phyloP scores from a whole-genome alignment of 2,113 vertebrate genomes.

The Cercopithecus mona region DNA sequence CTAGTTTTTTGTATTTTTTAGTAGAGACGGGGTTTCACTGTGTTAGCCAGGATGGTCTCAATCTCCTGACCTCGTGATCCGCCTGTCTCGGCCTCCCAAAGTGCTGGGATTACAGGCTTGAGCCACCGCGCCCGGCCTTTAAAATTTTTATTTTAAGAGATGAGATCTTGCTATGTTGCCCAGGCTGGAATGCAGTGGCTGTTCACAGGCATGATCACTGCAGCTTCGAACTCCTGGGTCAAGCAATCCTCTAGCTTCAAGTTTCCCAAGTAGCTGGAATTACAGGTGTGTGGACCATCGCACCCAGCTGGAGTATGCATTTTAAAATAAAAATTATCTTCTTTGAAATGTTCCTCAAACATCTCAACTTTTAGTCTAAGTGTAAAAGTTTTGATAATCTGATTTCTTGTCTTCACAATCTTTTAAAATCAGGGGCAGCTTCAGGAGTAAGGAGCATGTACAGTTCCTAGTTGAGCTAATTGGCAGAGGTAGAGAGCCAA shows the following conservation, averaged over 20 bases:
- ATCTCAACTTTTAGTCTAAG: background rate
- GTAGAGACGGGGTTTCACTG: too few relatives aligned
- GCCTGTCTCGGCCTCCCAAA: too few relatives aligned
- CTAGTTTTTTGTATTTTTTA: too few relatives aligned
- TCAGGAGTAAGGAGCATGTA: background rate
- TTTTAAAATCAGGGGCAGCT: background rate
- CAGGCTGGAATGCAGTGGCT: background rate
- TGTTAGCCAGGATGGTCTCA: too few relatives aligned
- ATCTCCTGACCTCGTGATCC: too few relatives aligned
- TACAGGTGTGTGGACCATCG: too few relatives aligned
- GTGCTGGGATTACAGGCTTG: too few relatives aligned
- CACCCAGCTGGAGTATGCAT: background rate
- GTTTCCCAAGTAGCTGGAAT: background rate
- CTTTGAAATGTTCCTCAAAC: background rate
- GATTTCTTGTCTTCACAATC: background rate
- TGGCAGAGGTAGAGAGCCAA: background rate
- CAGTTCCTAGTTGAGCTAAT: background rate
- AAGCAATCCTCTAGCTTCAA: background rate
- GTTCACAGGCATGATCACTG: background rate
- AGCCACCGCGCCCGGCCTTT: too few relatives aligned
- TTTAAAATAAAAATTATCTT: background rate
- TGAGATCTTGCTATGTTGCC: background rate
- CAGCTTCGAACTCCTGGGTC: background rate
- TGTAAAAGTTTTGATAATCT: constrained; percentile 29
- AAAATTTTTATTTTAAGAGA: too few relatives aligned